These are phyloP conservation scores for Mus caroli DNA, from an alignment of 2,797 vertebrate genomes.

Conservation along the genomic window DNA sequence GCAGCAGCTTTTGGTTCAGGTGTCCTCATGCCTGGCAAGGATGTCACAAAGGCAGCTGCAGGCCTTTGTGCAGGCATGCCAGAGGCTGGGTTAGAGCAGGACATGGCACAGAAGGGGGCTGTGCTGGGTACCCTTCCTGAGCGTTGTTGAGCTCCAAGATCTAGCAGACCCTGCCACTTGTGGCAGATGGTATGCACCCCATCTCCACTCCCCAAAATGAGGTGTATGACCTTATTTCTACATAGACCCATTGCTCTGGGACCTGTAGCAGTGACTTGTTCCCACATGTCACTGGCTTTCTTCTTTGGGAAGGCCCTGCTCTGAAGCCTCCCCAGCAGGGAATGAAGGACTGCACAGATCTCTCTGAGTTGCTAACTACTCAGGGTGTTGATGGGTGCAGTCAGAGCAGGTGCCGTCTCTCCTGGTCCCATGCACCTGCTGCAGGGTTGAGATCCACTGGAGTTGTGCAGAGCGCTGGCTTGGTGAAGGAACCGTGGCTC, in stretches of 20 bases:
- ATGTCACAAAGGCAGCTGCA: neutral
- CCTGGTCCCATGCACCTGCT: fast-evolving
- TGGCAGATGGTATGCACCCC: neutral
- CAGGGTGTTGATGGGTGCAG: neutral
- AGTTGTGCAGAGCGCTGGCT: neutral
- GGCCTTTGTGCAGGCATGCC: neutral
- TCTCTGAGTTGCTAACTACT: neutral
- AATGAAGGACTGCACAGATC: neutral
- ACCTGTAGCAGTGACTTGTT: neutral
- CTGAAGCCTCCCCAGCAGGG: neutral
- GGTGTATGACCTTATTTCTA: neutral
- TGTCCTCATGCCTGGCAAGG: neutral
- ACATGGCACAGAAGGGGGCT: neutral
- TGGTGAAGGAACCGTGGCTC: neutral
- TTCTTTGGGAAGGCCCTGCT: neutral
- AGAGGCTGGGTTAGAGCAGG: no score
- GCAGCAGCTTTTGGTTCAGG: neutral
- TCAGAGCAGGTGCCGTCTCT: neutral
- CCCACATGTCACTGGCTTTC: neutral
- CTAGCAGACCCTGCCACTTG: neutral
- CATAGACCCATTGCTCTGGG: neutral
- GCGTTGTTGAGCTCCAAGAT: neutral
- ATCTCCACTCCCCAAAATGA: neutral
- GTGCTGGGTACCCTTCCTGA: neutral
- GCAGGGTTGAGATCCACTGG: neutral